Base-by-base conservation (phyloP, 2,888 invertebrate genomes). In the Agrilus mali region DNA sequence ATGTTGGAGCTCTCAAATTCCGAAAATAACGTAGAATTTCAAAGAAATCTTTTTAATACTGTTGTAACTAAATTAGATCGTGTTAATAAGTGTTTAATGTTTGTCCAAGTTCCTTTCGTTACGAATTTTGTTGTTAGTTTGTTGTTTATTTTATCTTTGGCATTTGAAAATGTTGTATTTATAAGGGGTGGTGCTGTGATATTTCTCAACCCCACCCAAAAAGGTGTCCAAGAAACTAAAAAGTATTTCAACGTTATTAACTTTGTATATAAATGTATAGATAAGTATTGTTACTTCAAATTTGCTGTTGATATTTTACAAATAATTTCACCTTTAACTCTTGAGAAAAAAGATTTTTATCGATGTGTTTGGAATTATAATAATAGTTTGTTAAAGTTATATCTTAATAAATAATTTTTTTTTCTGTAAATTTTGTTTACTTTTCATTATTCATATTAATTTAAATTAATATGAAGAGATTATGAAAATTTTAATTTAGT, bases 51-150 rank as follows among this genome's bases (percentile, higher is more conserved):
- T 54, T 58, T 53, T 40, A 43, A 42, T 40, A 41, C 44, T 13
- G 20, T 61, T 27, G 45, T 42, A 4, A 31, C 42, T 20, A 42
- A 39, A 6, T 40, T 50, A 33, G 45, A 56, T 31, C 33, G 41
- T 33, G 20, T 42, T 7, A 40, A 51, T 12, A 54, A 55, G 38
- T 51, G 60, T 48, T 46, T 64, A 22, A 45, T 65, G n/a, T 53
- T 63, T 22, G 41, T 61, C 10, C 56, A 57, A 37, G 44, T 64
- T 35, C 62, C 62, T 6, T 54, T 65, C 37, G 43, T 62, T 15
- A 64, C 63, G 7, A 58, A 60, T 49, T 63, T 64, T 50, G 47
- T 63, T 32, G 61, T 59, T 13, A 60, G 63, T 12, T 43, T 66
- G 39, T 48, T 65, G 42, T 60, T 53, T 44, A 45, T 64, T 16